Base-by-base conservation (phyloP, 1,140 invertebrate species). In the Drosophila micromelanica region DNA sequence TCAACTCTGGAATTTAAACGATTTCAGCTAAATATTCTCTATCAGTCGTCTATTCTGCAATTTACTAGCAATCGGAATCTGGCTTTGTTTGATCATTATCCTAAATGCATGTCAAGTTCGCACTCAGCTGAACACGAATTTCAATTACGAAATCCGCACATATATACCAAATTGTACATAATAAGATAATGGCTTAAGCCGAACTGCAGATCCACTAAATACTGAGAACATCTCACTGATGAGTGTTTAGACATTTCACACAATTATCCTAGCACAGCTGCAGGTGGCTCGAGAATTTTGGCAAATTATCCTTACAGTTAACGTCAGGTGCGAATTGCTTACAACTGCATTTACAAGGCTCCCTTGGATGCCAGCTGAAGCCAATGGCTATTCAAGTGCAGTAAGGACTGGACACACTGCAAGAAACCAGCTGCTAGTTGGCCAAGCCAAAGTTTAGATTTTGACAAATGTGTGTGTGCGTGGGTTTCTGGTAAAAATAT, bases 291-390 rank as follows among this genome's bases (percentile, higher is more conserved):
- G 35, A 17, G 38, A 27, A 49, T 55, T 80, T 60, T 64, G 45
- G 64, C 56, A 73, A 76, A 85, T 85, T 86, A 86, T 80, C 73
- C 65, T 73, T 60, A 79, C 73, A 76, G 65, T 52, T 61, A 52
- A 67, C 51, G 64, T 62, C 81, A 85, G 81, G 81, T 85, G 81
- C 81, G 65, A 85, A 85, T 49, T 81, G 82, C 70, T 87, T 78
- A 64, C 74, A 78, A 48, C 70, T 68, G 82, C 74, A 80, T 86
- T 81, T 78, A 57, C 48, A 72, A 67, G 73, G 52, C 46, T 57
- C 3, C 12, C 35, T 27, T 30, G 37, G 42, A 54, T 38, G 35
- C 40, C 55, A 42, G 30, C 40, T 63, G 35, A 40, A 64, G 49
- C 40, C 73, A 76, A 80, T 76, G 78, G 68, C 42, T 71, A 37